Evolutionary conservation across 2,888 invertebrate genomes (phyloP).

Genomic region (Drosophila helvetica): DNA sequence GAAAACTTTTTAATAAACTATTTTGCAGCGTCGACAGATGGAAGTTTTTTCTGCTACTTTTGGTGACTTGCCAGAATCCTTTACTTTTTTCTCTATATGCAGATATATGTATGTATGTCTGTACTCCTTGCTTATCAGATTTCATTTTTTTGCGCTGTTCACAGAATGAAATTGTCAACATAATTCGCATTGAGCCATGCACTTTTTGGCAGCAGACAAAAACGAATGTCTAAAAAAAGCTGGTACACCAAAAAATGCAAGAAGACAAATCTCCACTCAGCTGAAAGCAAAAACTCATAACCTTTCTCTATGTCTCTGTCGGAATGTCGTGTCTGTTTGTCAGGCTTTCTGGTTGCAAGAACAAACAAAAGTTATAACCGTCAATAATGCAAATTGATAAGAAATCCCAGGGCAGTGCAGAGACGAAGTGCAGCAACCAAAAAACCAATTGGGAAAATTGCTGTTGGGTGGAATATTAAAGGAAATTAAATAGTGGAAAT

Average conservation of each 20-base stretch:
- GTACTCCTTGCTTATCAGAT: conserved; percentile 20
- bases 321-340: conserved; percentile 1
- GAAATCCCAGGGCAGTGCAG: conserved; percentile 12
- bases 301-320: conserved; percentile 5
- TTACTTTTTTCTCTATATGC: background rate
- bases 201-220: conserved; percentile 20
- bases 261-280: background rate
- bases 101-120: background rate
- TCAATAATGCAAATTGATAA: conserved; percentile 71
- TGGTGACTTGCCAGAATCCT: conserved; percentile 40
- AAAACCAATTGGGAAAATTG: conserved; percentile 63
- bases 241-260: background rate
- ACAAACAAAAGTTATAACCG: conserved; percentile 50
- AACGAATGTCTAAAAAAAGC: conserved; percentile 20
- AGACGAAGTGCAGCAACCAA: background rate
- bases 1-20: conserved; percentile 41
- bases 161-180: conserved; percentile 42
- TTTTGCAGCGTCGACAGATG: conserved; percentile 29
- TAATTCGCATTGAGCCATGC: conserved; percentile 25
- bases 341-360: conserved; percentile 13
- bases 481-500: background rate
- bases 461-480: conserved; percentile 33
- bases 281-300: conserved; percentile 6
- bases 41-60: conserved; percentile 7
- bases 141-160: conserved; percentile 7